phyloP scores from a whole-genome alignment of 2,888 invertebrate genomes.

The Cactoblastis cactorum region DNA sequence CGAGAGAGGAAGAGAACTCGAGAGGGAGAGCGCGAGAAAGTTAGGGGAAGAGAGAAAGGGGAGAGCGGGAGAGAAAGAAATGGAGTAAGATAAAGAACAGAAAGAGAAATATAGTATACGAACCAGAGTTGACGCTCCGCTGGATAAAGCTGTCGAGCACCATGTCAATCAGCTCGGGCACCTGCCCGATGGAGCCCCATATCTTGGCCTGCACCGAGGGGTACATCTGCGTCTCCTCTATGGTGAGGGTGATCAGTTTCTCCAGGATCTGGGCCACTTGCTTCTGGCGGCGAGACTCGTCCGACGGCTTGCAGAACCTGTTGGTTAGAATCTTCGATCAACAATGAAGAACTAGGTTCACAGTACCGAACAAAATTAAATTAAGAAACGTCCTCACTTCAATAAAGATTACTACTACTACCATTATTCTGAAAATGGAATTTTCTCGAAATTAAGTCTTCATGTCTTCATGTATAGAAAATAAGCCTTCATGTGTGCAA shows the following conservation, averaged over 20 bases:
- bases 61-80: background rate
- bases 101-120: background rate
- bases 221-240: slow-evolving; percentile 99
- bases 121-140: slow-evolving; percentile 88
- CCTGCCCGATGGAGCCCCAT: slow-evolving; percentile 97
- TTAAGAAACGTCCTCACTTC: too few species aligned
- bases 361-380: too few species aligned
- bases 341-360: too few species aligned
- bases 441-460: too few species aligned
- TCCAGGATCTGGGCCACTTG: slow-evolving; percentile 95
- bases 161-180: slow-evolving; percentile 97
- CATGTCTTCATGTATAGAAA: too few species aligned
- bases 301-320: slow-evolving; percentile 95
- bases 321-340: too few species aligned
- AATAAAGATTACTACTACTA: too few species aligned
- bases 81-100: background rate
- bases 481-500: too few species aligned
- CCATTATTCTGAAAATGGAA: too few species aligned
- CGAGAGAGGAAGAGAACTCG: too few species aligned
- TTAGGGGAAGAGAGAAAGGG: too few species aligned
- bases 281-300: slow-evolving; percentile 93
- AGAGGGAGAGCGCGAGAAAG: too few species aligned
- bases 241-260: slow-evolving; percentile 96
- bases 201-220: slow-evolving; percentile 99
- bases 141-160: slow-evolving; percentile 98